phyloP scores from a whole-genome alignment of 1,140 invertebrate genomes.

The Achroia grisella region DNA sequence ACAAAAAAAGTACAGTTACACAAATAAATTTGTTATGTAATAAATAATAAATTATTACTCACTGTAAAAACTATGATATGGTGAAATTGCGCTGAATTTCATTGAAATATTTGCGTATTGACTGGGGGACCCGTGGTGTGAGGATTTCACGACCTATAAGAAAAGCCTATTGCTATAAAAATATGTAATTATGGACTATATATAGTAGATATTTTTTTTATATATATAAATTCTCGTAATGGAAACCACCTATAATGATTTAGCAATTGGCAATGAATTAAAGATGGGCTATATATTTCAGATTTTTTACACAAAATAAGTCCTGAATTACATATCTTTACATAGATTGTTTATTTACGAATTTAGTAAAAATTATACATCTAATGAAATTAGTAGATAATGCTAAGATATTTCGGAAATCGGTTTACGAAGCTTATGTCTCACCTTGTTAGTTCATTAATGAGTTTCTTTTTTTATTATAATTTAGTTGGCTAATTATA shows the following conservation, averaged over 20 bases:
- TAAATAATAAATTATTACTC: too few relatives aligned
- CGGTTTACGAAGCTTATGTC: slow-evolving; percentile 10
- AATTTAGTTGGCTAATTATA: slow-evolving; percentile 58
- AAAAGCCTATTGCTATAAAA: too few relatives aligned
- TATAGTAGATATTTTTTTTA: too few relatives aligned
- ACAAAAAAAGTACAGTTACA: too few relatives aligned
- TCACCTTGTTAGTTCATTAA: slow-evolving; percentile 27
- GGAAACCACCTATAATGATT: too few relatives aligned
- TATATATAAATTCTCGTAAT: too few relatives aligned
- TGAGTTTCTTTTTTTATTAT: slow-evolving; percentile 45
- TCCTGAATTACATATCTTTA: neutral
- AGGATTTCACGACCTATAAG: slow-evolving; percentile 11
- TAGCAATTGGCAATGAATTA: too few relatives aligned
- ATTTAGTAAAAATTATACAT: neutral
- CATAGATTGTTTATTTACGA: neutral
- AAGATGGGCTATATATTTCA: too few relatives aligned
- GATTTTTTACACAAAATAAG: too few relatives aligned
- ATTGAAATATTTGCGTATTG: slow-evolving; percentile 38
- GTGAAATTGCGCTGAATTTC: slow-evolving; percentile 19
- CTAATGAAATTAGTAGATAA: slow-evolving; percentile 1
- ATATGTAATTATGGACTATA: too few relatives aligned
- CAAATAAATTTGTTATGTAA: too few relatives aligned
- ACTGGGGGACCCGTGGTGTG: slow-evolving; percentile 50
- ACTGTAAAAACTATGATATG: too few relatives aligned
- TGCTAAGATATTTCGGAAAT: slow-evolving; percentile 6